Evolutionary conservation across 1,140 invertebrate genomes (phyloP).

Genomic region (Agrilus planipennis): DNA sequence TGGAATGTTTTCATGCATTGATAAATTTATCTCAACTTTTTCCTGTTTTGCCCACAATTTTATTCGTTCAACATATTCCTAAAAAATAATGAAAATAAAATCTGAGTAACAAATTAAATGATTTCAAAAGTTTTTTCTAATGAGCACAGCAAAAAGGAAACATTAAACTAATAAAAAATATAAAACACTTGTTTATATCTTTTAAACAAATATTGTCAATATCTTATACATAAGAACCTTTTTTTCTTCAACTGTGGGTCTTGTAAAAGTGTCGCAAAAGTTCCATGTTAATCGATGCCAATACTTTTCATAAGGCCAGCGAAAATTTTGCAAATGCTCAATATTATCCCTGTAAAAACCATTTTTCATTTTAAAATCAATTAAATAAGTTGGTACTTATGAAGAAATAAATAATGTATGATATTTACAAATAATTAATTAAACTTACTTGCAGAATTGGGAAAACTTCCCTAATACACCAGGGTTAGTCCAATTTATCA

Average conservation of each 20-base stretch:
- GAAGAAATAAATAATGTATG: constrained; percentile 1
- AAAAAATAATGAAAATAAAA: no score
- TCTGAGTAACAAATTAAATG: no score
- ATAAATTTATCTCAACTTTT: no score
- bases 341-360: constrained; percentile 16
- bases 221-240: no score
- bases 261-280: constrained; percentile 19
- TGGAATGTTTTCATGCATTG: no score
- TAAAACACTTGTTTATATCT: no score
- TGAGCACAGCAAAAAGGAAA: no score
- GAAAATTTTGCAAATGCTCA: constrained; percentile 17
- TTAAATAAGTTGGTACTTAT: not conserved
- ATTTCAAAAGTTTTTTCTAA: no score
- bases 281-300: constrained; percentile 23
- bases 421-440: not conserved
- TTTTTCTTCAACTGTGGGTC: constrained; percentile 13
- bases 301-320: constrained; percentile 21
- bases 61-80: no score
- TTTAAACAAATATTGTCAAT: no score
- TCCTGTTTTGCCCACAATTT: no score
- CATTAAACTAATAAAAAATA: no score
- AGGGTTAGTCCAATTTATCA: constrained; percentile 25
- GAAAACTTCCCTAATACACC: constrained; percentile 19
- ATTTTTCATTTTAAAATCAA: constrained; percentile 1
- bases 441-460: constrained; percentile 21